phyloP scores from a whole-genome alignment of 1,140 invertebrate genomes.

The Conopomorpha cramerella region DNA sequence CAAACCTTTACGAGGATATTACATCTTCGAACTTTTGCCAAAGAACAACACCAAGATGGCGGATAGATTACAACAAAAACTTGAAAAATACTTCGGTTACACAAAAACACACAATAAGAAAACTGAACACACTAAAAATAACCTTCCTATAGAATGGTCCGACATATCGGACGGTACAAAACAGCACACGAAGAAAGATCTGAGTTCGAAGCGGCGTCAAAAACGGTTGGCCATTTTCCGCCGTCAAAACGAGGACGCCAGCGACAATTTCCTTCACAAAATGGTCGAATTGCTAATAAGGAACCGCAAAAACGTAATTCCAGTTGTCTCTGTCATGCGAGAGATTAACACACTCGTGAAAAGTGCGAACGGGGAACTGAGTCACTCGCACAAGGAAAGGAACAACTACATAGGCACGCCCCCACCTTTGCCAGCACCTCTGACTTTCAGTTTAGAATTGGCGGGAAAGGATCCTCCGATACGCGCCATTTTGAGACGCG shows the following conservation, averaged over 20 bases:
- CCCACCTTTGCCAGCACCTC: slow-evolving; percentile 7
- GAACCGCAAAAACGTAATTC: slow-evolving; percentile 15
- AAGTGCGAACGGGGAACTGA: slow-evolving; percentile 21
- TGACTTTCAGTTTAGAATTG: slow-evolving; percentile 19
- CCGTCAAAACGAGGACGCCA: slow-evolving; percentile 8
- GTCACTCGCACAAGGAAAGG: slow-evolving; percentile 20
- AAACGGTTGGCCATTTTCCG: slow-evolving; percentile 19
- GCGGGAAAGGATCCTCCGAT: slow-evolving; percentile 12
- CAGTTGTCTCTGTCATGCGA: slow-evolving; percentile 21
- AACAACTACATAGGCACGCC: slow-evolving; percentile 21
- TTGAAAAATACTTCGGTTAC: not conserved
- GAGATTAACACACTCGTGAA: slow-evolving; percentile 29
- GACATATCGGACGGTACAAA: no score
- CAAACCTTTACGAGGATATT: not conserved
- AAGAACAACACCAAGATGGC: not conserved
- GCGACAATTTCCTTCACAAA: slow-evolving; percentile 18
- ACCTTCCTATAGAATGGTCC: no score
- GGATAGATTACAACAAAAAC: not conserved
- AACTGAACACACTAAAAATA: not conserved
- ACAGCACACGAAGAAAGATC: not conserved
- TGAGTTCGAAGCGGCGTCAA: slow-evolving; percentile 5
- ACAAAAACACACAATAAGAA: not conserved
- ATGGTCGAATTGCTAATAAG: slow-evolving; percentile 19
- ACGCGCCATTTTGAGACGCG: slow-evolving; percentile 17
- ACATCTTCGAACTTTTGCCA: no score